Base-by-base conservation (phyloP, 2,888 invertebrate genomes). In the Ichneumon xanthorius region DNA sequence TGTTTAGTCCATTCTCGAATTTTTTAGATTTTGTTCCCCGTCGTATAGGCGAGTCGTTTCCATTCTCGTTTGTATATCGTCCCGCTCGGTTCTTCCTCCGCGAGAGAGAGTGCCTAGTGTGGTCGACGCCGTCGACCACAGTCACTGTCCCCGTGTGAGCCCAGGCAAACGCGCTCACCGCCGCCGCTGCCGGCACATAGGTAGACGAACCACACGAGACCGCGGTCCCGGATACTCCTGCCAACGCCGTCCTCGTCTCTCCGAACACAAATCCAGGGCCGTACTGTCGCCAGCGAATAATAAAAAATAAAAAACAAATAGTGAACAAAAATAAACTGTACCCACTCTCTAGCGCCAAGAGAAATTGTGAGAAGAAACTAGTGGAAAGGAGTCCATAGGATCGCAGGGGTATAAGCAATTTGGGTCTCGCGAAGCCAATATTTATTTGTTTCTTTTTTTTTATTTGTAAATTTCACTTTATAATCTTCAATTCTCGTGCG, bases 131-230 rank as follows among this genome's bases (percentile, higher is more conserved):
- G 76, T 70, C 78, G 81, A 81, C 84, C 79, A 85, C 82, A 82
- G 85, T 85, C 82, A 82, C 80, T 84, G 83, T 81, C 83, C 86
- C 86, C 86, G 86, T 86, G 87, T 82, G 86, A 86, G 86, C 84
- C 84, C 80, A 78, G 75, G 84, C 76, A 75, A 83, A 86, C 73
- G 77, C 70, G 45, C 45, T 48, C 30, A 30, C 30, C 16, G 53
- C n/a, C 53, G 78, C 70, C 84, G 67, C 55, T 68, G 82, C 76
- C 68, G 79, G 68, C 63, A 55, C 82, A 80, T 82, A 80, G 85
- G 85, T 85, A 82, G 80, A 85, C 82, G 82, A 85, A 85, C 85
- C 85, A 63, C 85, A 77, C 80, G 71, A 77, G 70, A 82, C 85
- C 82, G 82, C 82, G 80, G 82, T 85, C 85, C 82, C 85, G 85